Base-by-base conservation (phyloP, 2,888 invertebrate genomes). In the Cephus runcator region DNA sequence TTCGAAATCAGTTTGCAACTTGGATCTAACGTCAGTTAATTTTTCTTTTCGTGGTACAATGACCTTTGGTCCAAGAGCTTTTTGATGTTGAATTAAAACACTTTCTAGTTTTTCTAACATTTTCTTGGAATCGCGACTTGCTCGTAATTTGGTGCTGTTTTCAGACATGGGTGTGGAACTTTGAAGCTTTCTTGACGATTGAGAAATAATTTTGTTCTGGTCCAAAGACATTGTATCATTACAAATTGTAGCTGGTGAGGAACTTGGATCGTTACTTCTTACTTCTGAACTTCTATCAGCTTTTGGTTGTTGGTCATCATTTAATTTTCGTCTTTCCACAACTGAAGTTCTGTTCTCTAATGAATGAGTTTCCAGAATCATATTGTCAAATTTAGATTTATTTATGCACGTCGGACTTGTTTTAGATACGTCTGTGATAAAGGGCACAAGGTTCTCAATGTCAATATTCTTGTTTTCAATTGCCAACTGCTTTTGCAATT, bases 41-140 rank as follows among this genome's bases (percentile, higher is more conserved):
- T 69, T 78, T 3, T 82, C 84, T 35, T 73, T 80, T 69, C 81
- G 77, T 4, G 84, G 81, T 75, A 82, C 76, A 23, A 85, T 84
- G 0, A 85, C 82, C 73, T 82, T 85, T 4, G 83, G 78, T 34
- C 85, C 85, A 1, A 88, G 79, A 76, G 84, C 83, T 80, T 90
- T 91, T 83, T 91, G 92, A 80, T 93, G 93, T 11, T 93, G 93
- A 76, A 93, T 92, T 77, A 95, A 87, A 0, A 94, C 94, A 80
- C 93, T 93, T 88, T 95, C 95, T 0, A 95, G 89, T 85, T 95
- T 95, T 83, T 94, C 93, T 0, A 95, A 89, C 94, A 95, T 95
- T 81, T 94, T 93, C 88, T 94, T 94, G 0, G 95, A 93, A 84
- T 94, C 94, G 33, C 82, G 75, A 12, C 73, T 74, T 74, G 40